Evolutionary conservation across 37 sponge, comb jelly and placozoan species (phyloP).

Genomic region (Corticium candelabrum): DNA sequence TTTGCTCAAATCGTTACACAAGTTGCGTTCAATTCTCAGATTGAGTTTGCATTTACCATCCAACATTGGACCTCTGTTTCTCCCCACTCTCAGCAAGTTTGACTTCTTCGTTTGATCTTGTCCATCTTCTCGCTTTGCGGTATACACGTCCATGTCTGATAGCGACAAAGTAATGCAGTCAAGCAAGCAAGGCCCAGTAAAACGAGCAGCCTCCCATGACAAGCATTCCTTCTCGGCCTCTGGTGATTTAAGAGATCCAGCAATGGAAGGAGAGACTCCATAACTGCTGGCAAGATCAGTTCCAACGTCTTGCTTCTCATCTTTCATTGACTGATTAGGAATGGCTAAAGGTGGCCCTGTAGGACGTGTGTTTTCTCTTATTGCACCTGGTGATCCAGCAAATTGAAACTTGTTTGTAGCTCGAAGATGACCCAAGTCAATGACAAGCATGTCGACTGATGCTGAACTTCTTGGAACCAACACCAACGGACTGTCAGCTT

Average conservation of each 20-base stretch:
- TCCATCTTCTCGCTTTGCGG: slow-evolving; percentile 31
- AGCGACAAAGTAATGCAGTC: slow-evolving; percentile 62
- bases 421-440: slow-evolving; percentile 68
- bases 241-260: neutral
- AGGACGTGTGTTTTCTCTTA: too few species aligned
- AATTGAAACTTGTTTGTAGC: slow-evolving; percentile 62
- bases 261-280: neutral
- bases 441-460: slow-evolving; percentile 80
- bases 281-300: neutral
- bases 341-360: too few species aligned
- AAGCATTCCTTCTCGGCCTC: neutral
- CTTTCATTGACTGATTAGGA: neutral
- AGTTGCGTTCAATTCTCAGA: slow-evolving; percentile 75
- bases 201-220: neutral
- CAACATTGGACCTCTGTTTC: slow-evolving; percentile 30
- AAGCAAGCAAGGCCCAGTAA: slow-evolving; percentile 64
- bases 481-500: slow-evolving; percentile 67
- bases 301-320: neutral
- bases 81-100: neutral
- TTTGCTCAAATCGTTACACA: slow-evolving; percentile 69
- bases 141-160: slow-evolving; percentile 79
- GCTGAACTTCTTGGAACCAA: slow-evolving; percentile 81
- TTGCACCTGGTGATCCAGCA: too few species aligned
- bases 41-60: slow-evolving; percentile 68
- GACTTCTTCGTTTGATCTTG: neutral